Conservation (phyloP, 92 coral and sea anemone species). For the Porites cylindrica region DNA sequence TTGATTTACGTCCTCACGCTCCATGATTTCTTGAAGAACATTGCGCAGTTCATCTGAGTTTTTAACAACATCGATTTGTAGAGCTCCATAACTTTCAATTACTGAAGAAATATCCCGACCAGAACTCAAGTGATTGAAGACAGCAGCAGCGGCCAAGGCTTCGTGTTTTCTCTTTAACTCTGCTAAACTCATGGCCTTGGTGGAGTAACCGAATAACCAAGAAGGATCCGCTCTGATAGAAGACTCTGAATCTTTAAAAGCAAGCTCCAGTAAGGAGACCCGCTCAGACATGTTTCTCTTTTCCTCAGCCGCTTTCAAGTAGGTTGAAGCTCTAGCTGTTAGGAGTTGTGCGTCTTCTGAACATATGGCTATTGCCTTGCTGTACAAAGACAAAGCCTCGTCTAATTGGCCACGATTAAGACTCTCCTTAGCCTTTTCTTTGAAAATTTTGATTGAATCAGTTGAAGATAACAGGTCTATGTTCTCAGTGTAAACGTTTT, state of each 20-base stretch:
- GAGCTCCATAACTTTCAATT: too few species aligned
- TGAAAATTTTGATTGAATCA: neutral
- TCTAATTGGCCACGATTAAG: neutral
- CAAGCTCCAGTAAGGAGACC: neutral
- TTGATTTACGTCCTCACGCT: too few species aligned
- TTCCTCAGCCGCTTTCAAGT: neutral
- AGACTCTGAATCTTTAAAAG: neutral
- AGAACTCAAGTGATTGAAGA: too few species aligned
- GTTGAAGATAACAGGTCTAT: neutral
- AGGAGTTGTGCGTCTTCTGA: conserved; percentile 19
- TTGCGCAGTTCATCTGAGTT: too few species aligned
- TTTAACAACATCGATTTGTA: too few species aligned
- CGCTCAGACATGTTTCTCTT: neutral
- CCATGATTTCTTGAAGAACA: too few species aligned
- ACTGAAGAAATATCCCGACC: too few species aligned
- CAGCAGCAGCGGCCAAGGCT: too few species aligned
- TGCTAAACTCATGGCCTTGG: too few species aligned
- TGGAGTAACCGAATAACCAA: conserved; percentile 4
- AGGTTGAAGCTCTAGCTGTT: conserved; percentile 8
- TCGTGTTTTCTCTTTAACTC: too few species aligned
- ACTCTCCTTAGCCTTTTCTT: neutral
- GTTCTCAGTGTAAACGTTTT: conserved; percentile 22
- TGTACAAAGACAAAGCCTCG: neutral
- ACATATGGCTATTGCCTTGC: neutral
- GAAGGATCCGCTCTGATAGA: conserved; percentile 2